These are phyloP conservation scores for Eulemur albifrons DNA, from an alignment of 2,797 vertebrate genomes.

Conservation along the genomic window DNA sequence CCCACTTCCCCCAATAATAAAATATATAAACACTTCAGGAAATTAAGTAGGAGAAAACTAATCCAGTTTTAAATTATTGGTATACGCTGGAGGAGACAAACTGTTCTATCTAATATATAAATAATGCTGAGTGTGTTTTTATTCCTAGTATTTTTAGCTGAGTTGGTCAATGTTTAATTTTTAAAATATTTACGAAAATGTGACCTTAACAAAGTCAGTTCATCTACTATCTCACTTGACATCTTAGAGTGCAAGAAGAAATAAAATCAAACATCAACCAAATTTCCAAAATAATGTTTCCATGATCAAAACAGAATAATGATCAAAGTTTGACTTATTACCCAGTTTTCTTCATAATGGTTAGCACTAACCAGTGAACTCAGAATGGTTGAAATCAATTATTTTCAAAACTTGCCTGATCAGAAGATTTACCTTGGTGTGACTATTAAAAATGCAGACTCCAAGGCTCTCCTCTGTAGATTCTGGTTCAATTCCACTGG, in stretches of 20 bases:
- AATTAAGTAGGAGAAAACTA: background rate
- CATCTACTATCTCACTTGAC: background rate
- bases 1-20: background rate
- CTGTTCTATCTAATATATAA: background rate
- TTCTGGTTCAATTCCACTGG: background rate
- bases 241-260: background rate
- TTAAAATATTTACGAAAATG: background rate
- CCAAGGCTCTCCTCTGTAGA: background rate
- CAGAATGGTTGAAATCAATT: background rate
- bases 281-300: background rate
- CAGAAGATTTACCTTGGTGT: background rate
- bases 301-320: background rate
- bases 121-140: background rate
- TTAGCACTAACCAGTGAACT: background rate
- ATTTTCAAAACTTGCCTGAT: background rate
- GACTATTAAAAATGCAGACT: background rate
- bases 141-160: background rate
- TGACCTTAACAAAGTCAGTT: background rate
- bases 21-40: background rate
- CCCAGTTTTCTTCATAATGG: background rate
- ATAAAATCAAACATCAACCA: background rate
- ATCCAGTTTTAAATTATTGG: background rate
- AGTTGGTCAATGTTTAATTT: background rate
- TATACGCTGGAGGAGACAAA: background rate
- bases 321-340: background rate